Evolutionary conservation across 2,888 invertebrate species (phyloP).

Genomic region (Tupiocoris notatus): DNA sequence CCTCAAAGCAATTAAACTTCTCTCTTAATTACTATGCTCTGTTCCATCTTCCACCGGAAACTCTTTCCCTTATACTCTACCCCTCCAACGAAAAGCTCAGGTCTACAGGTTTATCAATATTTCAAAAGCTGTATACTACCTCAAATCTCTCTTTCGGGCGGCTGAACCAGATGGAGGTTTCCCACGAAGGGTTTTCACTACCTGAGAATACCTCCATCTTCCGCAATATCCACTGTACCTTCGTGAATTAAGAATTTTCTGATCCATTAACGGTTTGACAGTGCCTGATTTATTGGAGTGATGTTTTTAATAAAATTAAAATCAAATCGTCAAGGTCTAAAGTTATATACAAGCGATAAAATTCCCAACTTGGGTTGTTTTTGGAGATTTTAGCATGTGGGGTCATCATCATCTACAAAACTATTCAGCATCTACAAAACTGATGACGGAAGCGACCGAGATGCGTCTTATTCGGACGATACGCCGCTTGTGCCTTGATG

Average conservation of each 20-base stretch:
- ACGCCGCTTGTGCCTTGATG: too few relatives aligned
- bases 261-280: not conserved
- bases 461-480: too few relatives aligned
- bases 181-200: slow-evolving; percentile 17
- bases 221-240: not conserved
- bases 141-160: slow-evolving; percentile 9
- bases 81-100: not conserved
- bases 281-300: too few relatives aligned
- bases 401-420: too few relatives aligned
- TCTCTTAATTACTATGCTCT: slow-evolving; percentile 41
- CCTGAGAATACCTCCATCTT: not conserved
- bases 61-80: not conserved
- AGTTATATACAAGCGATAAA: too few relatives aligned
- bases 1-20: slow-evolving; percentile 40
- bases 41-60: slow-evolving; percentile 5
- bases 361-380: too few relatives aligned
- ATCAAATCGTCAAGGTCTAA: too few relatives aligned
- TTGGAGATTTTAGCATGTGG: too few relatives aligned
- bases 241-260: slow-evolving; percentile 11
- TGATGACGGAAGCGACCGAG: too few relatives aligned
- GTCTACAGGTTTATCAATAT: slow-evolving; percentile 38
- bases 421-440: too few relatives aligned
- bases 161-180: slow-evolving; percentile 15
- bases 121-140: slow-evolving; percentile 22
- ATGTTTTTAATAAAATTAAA: too few relatives aligned